Conservation (phyloP, 2,797 vertebrate genomes). For the Chelon labrosus region DNA sequence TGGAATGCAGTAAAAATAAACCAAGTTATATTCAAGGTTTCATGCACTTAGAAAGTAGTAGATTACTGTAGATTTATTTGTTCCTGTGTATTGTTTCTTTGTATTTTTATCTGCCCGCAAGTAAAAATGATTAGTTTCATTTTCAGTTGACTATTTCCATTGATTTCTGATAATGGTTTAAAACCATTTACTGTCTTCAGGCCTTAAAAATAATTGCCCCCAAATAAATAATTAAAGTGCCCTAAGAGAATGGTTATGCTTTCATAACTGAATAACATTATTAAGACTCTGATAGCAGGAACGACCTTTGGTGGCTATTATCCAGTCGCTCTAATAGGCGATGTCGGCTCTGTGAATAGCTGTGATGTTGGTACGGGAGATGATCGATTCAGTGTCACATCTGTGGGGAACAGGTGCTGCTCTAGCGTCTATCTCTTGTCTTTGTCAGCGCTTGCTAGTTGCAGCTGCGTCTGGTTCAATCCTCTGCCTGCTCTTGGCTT, state of each 20-base stretch:
- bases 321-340: slow-evolving; percentile 54
- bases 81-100: neutral
- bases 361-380: slow-evolving; percentile 72
- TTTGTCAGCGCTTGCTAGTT: slow-evolving; percentile 52
- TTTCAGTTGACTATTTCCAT: neutral
- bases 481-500: slow-evolving; percentile 62
- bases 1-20: no score
- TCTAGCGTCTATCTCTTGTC: slow-evolving; percentile 51
- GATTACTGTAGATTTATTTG: no score
- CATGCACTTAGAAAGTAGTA: no score
- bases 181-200: slow-evolving; percentile 16
- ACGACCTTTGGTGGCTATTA: slow-evolving; percentile 60
- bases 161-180: slow-evolving; percentile 23
- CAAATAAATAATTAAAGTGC: slow-evolving; percentile 12
- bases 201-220: neutral
- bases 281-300: slow-evolving; percentile 30
- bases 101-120: neutral
- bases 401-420: slow-evolving; percentile 76
- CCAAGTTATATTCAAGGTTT: no score
- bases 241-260: slow-evolving; percentile 24
- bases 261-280: slow-evolving; percentile 28
- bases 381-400: slow-evolving; percentile 77
- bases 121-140: no score
- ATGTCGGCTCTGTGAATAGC: slow-evolving; percentile 66
- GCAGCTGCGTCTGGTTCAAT: slow-evolving; percentile 67